phyloP scores from a whole-genome alignment of 2,113 vertebrate species.

The Neolamprologus modestus region DNA sequence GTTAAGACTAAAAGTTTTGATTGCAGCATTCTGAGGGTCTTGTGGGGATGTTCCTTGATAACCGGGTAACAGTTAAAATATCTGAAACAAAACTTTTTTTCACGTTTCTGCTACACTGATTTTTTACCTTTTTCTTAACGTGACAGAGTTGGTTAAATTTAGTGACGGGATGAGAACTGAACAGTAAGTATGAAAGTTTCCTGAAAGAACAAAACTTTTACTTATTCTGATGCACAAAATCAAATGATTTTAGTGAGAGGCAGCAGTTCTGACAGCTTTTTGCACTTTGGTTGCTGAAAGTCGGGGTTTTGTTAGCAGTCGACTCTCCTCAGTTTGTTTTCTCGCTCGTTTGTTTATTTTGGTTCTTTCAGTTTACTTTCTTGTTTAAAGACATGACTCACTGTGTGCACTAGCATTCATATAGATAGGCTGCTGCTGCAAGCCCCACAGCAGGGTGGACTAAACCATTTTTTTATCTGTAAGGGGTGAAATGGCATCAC shows the following conservation, averaged over 20 bases:
- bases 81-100: not conserved
- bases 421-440: not conserved
- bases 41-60: accelerated
- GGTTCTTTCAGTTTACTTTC: not conserved
- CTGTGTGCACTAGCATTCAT: not conserved
- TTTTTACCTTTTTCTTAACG: not conserved
- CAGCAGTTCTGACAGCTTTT: accelerated
- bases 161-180: accelerated
- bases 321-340: not conserved
- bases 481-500: not conserved
- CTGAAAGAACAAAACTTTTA: not conserved
- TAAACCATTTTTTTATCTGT: not conserved
- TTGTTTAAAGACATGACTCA: not conserved
- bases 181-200: not conserved
- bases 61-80: accelerated
- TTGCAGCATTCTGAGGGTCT: not conserved
- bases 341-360: not conserved
- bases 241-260: accelerated
- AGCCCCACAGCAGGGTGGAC: accelerated
- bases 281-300: not conserved
- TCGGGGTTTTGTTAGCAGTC: accelerated
- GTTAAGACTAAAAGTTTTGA: not conserved
- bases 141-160: not conserved
- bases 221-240: not conserved
- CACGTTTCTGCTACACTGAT: not conserved